Percentiles rank a stretch among this genome's conserved stretches.
These are phyloP conservation scores for Ceriagrion tenellum DNA, from an alignment of 2,888 invertebrate species.

Conservation along the genomic window DNA sequence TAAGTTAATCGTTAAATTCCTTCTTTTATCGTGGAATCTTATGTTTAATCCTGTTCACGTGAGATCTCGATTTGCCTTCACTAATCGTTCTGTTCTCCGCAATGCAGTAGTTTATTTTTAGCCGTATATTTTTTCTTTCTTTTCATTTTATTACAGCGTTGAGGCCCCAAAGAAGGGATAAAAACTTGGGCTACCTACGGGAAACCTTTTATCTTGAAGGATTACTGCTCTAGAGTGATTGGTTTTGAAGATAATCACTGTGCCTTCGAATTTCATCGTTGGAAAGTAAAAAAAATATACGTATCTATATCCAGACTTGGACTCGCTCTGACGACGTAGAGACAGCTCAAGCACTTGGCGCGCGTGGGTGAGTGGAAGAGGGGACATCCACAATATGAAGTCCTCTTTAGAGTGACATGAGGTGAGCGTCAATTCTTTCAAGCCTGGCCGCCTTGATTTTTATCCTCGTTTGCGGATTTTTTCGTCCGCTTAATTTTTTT, in stretches of 20 bases:
- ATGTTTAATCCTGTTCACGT: no score
- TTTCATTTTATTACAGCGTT: no score
- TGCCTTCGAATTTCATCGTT: neutral
- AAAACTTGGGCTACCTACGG: no score
- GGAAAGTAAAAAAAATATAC: neutral
- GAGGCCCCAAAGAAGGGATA: no score
- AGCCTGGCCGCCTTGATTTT: conserved; percentile 33
- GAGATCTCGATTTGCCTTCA: no score
- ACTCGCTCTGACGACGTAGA: neutral
- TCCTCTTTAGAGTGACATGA: neutral
- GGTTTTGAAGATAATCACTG: neutral
- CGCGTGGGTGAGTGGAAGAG: neutral
- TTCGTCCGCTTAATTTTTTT: neutral
- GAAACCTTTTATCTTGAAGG: no score
- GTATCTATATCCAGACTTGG: neutral
- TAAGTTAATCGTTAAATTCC: no score
- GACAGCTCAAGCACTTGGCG: neutral
- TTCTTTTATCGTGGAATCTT: no score
- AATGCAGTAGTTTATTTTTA: no score
- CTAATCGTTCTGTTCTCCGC: no score
- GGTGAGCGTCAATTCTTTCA: conserved; percentile 5
- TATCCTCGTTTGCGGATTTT: conserved; percentile 20
- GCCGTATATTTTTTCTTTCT: no score
- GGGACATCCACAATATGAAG: neutral
- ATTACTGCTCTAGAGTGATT: neutral